Base-by-base conservation (phyloP, 2,888 invertebrate species). In the Chesias legatella region DNA sequence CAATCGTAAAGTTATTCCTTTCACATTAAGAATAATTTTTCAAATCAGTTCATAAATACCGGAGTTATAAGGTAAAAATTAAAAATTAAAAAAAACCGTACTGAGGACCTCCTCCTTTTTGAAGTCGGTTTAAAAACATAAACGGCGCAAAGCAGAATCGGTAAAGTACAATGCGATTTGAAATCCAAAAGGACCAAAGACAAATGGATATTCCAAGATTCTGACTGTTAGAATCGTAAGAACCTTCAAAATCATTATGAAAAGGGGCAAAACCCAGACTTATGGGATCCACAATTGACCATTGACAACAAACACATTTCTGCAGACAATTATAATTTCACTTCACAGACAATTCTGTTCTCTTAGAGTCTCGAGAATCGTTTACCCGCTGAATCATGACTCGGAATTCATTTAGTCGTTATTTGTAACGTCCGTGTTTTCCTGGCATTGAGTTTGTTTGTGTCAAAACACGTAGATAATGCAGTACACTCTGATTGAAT, bases 241-340 rank as follows among this genome's bases (percentile, higher is more conserved):
- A n/a, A n/a, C n/a, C n/a, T n/a, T n/a, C n/a, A n/a, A n/a, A n/a
- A n/a, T n/a, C n/a, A n/a, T n/a, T 44, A 43, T 48, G 40, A 38
- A 40, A 47, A 36, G 45, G 60, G 40, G 25, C 57, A 71, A 70
- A 72, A 75, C 72, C 66, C 60, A 58, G 63, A 52, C 42, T 28
- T 53, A 47, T 54, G 49, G 55, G 61, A 63, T 59, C 57, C 55
- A 42, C 53, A 59, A 59, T 53, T 56, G 48, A 49, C 50, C 53
- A 53, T 17, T 26, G 28, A 54, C 60, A 59, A 53, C 45, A 49
- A 55, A 54, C 54, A 54, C 48, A 52, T 50, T 7, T 60, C 51
- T 56, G 56, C 53, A 64, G 62, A 59, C 52, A 58, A 48, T 36
- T 22, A 21, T 40, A 31, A 32, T 38, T 23, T 1, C 7, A 27